Percentiles rank a stretch among this genome's conserved stretches.
These are phyloP conservation scores for Thalassophryne amazonica DNA, from an alignment of 2,797 vertebrate species.

Conservation along the genomic window DNA sequence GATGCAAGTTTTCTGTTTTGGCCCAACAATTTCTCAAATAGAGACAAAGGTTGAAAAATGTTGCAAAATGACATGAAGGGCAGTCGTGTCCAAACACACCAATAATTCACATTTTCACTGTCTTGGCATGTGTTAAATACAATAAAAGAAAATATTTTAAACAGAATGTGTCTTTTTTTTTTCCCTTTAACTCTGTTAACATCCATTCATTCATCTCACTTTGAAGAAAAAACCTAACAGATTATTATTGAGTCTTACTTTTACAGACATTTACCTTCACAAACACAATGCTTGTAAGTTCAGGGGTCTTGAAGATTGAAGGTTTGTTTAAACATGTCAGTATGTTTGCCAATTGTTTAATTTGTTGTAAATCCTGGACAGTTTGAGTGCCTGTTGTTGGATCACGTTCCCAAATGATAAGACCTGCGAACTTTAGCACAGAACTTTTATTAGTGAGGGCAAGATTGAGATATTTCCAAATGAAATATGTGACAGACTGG, in stretches of 20 bases:
- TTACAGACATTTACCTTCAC: too few relatives aligned
- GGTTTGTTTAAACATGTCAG: too few relatives aligned
- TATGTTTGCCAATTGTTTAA: neutral
- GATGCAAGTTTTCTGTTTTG: conserved; percentile 22
- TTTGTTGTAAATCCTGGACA: conserved; percentile 4
- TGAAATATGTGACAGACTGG: conserved; percentile 30
- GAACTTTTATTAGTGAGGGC: conserved; percentile 31
- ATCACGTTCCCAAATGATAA: conserved; percentile 33
- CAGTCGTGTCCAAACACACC: neutral
- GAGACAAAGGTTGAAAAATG: conserved; percentile 26
- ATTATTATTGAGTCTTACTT: too few relatives aligned
- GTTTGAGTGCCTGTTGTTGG: neutral
- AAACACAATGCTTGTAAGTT: too few relatives aligned
- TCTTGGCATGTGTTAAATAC: neutral
- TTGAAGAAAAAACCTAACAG: too few relatives aligned
- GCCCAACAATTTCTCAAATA: conserved; percentile 16
- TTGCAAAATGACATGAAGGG: conserved; percentile 21
- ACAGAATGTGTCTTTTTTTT: too few relatives aligned
- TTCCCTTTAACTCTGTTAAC: too few relatives aligned
- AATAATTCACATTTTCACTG: neutral
- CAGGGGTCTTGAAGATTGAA: too few relatives aligned
- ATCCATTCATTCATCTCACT: too few relatives aligned
- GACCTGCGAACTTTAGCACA: conserved; percentile 48
- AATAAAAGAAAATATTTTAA: conserved; percentile 5
- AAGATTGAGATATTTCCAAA: conserved; percentile 59